A percentile compares a stretch with the other conserved stretches of the same genome.
Conservation (phyloP, 2,797 vertebrate genomes). For the Aratinga solstitialis region DNA sequence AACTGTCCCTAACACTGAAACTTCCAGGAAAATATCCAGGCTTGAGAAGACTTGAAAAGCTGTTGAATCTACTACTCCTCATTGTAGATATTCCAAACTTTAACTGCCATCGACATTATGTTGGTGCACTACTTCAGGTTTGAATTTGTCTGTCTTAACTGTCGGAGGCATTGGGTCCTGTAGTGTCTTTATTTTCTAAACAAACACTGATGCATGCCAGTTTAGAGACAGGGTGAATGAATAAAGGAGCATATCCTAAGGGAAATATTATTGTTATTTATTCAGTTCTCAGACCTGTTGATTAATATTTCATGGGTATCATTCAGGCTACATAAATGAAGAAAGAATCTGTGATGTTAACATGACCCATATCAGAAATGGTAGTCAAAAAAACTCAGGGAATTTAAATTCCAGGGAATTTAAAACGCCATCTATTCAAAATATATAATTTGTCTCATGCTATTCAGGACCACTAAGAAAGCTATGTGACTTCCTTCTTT, state of each 20-base stretch:
- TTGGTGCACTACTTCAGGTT: accelerated
- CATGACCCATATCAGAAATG: background rate
- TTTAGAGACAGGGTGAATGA: background rate
- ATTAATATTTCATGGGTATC: background rate
- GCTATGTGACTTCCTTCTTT: background rate
- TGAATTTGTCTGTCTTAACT: background rate
- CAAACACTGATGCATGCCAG: background rate
- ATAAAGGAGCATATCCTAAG: background rate
- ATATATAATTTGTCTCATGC: background rate
- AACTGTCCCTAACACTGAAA: background rate
- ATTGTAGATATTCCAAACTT: background rate
- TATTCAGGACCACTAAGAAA: background rate
- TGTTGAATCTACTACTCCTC: background rate
- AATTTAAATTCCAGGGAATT: background rate
- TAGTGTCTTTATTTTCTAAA: background rate
- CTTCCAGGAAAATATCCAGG: background rate
- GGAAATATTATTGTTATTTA: background rate
- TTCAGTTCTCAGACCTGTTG: background rate
- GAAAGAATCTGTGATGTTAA: background rate
- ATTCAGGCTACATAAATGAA: background rate
- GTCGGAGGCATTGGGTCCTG: background rate
- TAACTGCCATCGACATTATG: background rate
- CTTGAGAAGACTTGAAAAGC: background rate
- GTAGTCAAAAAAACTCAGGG: background rate
- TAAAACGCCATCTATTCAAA: background rate